phyloP scores from a whole-genome alignment of 1,140 invertebrate genomes.

The Vanessa tameamea region DNA sequence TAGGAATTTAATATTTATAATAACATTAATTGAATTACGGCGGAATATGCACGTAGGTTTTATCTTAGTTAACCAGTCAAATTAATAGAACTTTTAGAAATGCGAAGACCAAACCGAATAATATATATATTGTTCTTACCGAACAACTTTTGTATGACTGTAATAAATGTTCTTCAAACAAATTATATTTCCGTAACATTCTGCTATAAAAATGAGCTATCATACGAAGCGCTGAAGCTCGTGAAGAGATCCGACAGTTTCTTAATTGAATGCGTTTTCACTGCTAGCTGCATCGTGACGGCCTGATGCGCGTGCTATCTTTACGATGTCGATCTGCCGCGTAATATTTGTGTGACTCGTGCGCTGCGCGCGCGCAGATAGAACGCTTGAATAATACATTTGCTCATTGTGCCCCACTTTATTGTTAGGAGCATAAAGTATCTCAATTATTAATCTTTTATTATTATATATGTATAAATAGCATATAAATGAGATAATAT shows the following conservation, averaged over 20 bases:
- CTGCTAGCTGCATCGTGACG: slow-evolving; percentile 36
- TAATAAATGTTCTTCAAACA: no score
- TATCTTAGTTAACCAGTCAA: no score
- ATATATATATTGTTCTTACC: no score
- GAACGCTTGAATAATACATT: slow-evolving; percentile 39
- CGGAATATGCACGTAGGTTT: no score
- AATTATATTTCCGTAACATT: no score
- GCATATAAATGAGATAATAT: not conserved
- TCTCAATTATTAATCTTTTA: not conserved
- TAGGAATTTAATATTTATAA: no score
- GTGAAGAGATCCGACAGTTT: slow-evolving; percentile 25
- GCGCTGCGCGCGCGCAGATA: slow-evolving; percentile 38
- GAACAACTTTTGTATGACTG: no score
- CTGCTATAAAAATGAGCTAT: not conserved
- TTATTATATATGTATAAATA: not conserved
- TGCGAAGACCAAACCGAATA: no score
- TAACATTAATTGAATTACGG: no score
- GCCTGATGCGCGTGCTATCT: slow-evolving; percentile 35
- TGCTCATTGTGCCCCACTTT: slow-evolving; percentile 34
- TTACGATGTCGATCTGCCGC: slow-evolving; percentile 35
- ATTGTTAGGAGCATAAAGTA: slow-evolving; percentile 2
- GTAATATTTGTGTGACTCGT: slow-evolving; percentile 43
- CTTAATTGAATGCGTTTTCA: slow-evolving; percentile 37
- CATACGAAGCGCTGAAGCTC: slow-evolving; percentile 2
- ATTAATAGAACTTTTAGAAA: no score